Percentiles rank a stretch among this genome's conserved stretches.
Conservation (phyloP, 2,797 vertebrate genomes). For the Spheniscus humboldti region DNA sequence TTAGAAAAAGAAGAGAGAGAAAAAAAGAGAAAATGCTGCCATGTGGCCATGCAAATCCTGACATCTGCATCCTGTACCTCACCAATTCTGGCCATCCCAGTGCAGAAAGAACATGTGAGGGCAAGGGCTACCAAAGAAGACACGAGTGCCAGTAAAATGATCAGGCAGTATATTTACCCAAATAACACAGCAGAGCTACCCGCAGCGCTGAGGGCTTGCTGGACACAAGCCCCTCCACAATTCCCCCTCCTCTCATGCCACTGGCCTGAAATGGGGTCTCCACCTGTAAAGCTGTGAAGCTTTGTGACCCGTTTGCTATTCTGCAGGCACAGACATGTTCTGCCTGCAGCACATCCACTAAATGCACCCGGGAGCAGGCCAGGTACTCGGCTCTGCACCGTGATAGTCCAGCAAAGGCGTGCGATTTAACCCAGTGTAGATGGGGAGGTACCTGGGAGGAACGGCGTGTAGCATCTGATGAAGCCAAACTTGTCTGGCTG, state of each 20-base stretch:
- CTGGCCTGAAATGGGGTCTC: not conserved
- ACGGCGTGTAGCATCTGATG: constrained; percentile 72
- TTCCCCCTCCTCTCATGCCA: not conserved
- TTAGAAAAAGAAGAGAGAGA: not conserved
- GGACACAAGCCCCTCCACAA: not conserved
- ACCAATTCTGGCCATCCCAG: not conserved
- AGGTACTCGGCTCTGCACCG: not conserved
- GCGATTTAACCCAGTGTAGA: accelerated
- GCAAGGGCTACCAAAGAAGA: not conserved
- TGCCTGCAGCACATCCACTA: not conserved
- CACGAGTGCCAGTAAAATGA: accelerated
- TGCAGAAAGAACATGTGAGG: accelerated
- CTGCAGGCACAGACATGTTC: not conserved
- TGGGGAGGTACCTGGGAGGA: constrained; percentile 80
- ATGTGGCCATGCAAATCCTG: not conserved
- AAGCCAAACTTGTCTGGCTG: constrained; percentile 80
- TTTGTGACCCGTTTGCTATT: not conserved
- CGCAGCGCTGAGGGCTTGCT: not conserved
- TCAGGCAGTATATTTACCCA: not conserved
- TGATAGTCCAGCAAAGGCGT: accelerated
- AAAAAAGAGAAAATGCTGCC: not conserved
- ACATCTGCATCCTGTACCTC: not conserved
- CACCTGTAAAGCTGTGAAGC: not conserved
- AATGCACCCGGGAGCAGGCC: not conserved
- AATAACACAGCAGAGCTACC: not conserved